phyloP scores from a whole-genome alignment of 2,888 invertebrate genomes.

The Hydroisotoma schaefferi region DNA sequence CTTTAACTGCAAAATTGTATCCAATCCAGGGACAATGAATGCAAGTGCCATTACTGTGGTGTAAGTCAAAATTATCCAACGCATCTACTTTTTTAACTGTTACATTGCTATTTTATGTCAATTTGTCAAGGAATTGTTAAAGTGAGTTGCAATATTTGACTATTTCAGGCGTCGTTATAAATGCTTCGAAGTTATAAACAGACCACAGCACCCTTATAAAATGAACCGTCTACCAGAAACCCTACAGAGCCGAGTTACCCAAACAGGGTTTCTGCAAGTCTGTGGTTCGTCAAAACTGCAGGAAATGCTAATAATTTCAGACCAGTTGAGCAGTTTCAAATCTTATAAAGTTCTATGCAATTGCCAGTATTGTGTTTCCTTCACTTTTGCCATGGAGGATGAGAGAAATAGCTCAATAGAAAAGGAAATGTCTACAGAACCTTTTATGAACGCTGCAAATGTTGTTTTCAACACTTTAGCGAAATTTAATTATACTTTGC shows the following conservation, averaged over 20 bases:
- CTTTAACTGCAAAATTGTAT: too few relatives aligned
- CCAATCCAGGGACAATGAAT: too few relatives aligned
- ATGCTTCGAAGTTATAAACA: conserved; percentile 17
- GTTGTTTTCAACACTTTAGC: conserved; percentile 31
- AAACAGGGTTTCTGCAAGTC: conserved; percentile 33
- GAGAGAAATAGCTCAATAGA: background rate
- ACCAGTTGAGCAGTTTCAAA: conserved; percentile 21
- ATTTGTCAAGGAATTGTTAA: too few relatives aligned
- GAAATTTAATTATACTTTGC: conserved; percentile 20
- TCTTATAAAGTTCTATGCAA: conserved; percentile 26
- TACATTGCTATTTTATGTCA: too few relatives aligned
- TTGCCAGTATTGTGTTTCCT: conserved; percentile 31
- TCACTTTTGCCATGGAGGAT: conserved; percentile 21
- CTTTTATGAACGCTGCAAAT: conserved; percentile 30
- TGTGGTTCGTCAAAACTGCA: conserved; percentile 27
- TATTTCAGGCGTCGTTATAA: conserved; percentile 28
- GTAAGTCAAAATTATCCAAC: too few relatives aligned
- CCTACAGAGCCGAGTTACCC: conserved; percentile 10
- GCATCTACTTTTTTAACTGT: too few relatives aligned
- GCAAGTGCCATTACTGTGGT: too few relatives aligned
- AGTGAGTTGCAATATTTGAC: too few relatives aligned
- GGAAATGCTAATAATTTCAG: conserved; percentile 31
- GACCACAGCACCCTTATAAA: background rate
- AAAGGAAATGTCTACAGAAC: conserved; percentile 20
- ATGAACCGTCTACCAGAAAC: background rate